Evolutionary conservation across 2,797 vertebrate genomes (phyloP).

Genomic region (Hypotaenidia philippensis): DNA sequence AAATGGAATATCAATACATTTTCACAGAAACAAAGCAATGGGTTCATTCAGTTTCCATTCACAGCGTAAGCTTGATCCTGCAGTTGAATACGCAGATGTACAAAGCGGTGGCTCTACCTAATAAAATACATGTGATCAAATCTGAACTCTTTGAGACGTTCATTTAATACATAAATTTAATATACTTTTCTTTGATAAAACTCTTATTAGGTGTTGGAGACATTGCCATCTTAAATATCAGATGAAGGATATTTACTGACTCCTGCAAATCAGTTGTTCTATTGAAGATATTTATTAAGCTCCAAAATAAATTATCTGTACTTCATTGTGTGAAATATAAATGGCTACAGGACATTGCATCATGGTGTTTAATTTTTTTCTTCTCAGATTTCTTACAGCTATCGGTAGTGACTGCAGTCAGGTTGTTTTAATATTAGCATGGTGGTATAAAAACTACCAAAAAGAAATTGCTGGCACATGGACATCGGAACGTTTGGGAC

Average conservation of each 20-base stretch:
- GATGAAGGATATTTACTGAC: conserved; percentile 28
- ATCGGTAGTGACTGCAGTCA: background rate
- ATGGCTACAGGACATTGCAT: background rate
- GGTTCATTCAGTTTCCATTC: background rate
- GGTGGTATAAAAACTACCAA: background rate
- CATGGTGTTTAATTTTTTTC: background rate
- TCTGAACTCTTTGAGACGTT: conserved; percentile 39
- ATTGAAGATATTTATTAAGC: conserved; percentile 7
- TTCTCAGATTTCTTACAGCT: background rate
- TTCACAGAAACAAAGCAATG: background rate
- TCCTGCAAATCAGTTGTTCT: background rate
- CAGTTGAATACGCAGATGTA: background rate
- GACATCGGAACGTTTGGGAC: background rate
- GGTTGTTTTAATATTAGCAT: background rate
- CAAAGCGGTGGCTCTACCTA: conserved; percentile 3
- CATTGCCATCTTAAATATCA: conserved; percentile 33
- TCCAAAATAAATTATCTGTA: background rate
- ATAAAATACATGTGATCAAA: conserved; percentile 45
- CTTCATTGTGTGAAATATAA: background rate
- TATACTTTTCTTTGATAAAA: conserved; percentile 55
- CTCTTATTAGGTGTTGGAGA: conserved; percentile 30
- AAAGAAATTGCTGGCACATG: background rate
- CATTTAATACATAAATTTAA: conserved; percentile 51
- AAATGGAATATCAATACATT: background rate
- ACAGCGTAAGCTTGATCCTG: background rate